phyloP scores from a whole-genome alignment of 2,113 vertebrate genomes.

The Gambusia holbrooki region DNA sequence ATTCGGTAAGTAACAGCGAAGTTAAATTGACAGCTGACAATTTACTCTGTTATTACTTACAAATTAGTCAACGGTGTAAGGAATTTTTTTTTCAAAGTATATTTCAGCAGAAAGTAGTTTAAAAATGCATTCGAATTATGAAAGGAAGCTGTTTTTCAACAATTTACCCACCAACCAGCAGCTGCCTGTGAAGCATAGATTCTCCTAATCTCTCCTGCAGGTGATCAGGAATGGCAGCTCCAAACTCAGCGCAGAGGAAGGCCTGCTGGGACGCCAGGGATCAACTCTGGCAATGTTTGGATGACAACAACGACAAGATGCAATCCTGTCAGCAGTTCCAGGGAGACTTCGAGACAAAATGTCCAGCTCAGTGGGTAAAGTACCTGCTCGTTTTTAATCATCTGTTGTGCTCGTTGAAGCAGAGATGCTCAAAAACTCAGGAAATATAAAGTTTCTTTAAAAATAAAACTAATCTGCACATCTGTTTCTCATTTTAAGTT shows the following conservation, averaged over 20 bases:
- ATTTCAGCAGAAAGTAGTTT: not conserved
- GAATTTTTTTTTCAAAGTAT: not conserved
- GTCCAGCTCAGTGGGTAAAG: constrained; percentile 91
- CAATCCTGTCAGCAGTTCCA: constrained; percentile 80
- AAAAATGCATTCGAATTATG: not conserved
- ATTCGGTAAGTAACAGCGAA: constrained; percentile 11
- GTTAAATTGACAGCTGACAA: not conserved
- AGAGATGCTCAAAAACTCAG: not conserved
- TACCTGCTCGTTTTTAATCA: not conserved
- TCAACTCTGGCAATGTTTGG: constrained; percentile 89
- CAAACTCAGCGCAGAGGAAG: constrained; percentile 83
- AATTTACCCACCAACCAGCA: not conserved
- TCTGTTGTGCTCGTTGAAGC: not conserved
- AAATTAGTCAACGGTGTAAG: not conserved
- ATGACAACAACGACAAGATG: constrained; percentile 75
- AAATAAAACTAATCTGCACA: no score
- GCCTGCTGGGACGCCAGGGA: constrained; percentile 90
- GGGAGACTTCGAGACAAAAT: constrained; percentile 82
- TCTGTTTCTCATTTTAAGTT: no score
- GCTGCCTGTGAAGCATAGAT: not conserved
- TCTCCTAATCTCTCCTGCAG: no score
- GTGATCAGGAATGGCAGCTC: constrained; percentile 84
- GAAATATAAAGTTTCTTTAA: no score
- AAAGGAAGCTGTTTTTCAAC: not conserved
- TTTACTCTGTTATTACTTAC: not conserved